These are phyloP conservation scores for Otolemur garnettii DNA, from an alignment of 2,113 vertebrate species.

Conservation along the genomic window DNA sequence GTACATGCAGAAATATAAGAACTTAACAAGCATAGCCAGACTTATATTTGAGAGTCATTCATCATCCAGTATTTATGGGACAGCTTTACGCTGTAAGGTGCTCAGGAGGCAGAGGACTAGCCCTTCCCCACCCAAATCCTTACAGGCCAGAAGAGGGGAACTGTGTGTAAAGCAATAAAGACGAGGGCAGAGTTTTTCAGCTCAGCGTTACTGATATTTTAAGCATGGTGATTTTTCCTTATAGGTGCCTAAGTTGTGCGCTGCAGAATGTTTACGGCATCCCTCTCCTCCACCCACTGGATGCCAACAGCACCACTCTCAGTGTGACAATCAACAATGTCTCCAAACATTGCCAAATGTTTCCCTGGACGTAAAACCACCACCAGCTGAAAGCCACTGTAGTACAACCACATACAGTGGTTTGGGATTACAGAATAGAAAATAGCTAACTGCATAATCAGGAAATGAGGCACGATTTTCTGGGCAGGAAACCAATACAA, in stretches of 20 bases:
- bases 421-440: constrained; percentile 1
- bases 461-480: constrained; percentile 52
- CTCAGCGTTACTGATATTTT: background rate
- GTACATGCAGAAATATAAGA: background rate
- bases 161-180: background rate
- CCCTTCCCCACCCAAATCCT: background rate
- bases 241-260: background rate
- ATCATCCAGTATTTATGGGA: background rate
- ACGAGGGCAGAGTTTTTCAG: background rate
- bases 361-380: background rate
- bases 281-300: background rate
- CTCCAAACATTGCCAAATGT: background rate
- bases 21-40: background rate
- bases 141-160: background rate
- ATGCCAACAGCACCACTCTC: background rate
- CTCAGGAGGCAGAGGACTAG: background rate
- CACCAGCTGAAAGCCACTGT: background rate
- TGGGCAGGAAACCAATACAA: constrained; percentile 72
- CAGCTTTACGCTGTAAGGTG: background rate
- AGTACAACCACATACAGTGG: background rate
- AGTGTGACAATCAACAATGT: background rate
- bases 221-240: background rate
- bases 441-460: constrained; percentile 46
- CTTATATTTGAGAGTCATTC: background rate
- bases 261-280: background rate